These are phyloP conservation scores for Drosophila stalkeri DNA, from an alignment of 2,888 invertebrate genomes.

Conservation along the genomic window DNA sequence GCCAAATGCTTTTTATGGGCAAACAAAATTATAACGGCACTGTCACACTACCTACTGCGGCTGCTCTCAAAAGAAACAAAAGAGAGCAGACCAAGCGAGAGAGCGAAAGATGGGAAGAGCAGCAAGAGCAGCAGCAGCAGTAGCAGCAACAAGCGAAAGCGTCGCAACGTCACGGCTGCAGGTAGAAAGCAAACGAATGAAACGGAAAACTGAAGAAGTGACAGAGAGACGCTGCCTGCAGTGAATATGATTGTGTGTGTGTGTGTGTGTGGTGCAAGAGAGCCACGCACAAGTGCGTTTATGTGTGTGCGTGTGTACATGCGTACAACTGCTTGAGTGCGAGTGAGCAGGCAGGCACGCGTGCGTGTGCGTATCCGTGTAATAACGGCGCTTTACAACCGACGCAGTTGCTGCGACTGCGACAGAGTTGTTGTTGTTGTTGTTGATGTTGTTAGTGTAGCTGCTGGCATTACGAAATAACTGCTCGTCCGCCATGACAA, in stretches of 20 bases:
- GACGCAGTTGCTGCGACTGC: conserved; percentile 55
- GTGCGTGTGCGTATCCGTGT: conserved; percentile 26
- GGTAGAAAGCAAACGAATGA: conserved; percentile 69
- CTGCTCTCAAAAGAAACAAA: conserved; percentile 15
- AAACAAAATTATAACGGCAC: conserved; percentile 70
- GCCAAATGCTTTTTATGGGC: conserved; percentile 60
- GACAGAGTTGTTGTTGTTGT: conserved; percentile 35
- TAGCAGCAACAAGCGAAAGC: conserved; percentile 70
- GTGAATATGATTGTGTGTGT: background rate
- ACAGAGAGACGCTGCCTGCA: conserved; percentile 33
- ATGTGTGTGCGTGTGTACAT: conserved; percentile 20
- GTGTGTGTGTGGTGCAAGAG: conserved; percentile 24
- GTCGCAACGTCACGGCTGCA: conserved; percentile 53
- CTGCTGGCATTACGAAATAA: conserved; percentile 67
- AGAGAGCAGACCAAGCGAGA: conserved; percentile 12
- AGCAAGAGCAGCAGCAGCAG: conserved; percentile 42
- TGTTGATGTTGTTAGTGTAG: conserved; percentile 43
- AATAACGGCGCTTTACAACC: conserved; percentile 63
- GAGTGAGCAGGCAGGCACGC: background rate
- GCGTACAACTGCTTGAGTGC: conserved; percentile 14
- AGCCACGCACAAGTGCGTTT: conserved; percentile 9
- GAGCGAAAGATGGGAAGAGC: conserved; percentile 12
- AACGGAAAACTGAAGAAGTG: conserved; percentile 29
- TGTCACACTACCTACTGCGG: conserved; percentile 34
- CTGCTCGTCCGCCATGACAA: conserved; percentile 57